A percentile compares a stretch with the other conserved stretches of the same genome.
Evolutionary conservation across 2,113 vertebrate species (phyloP).

Genomic region (Argyrosomus japonicus): DNA sequence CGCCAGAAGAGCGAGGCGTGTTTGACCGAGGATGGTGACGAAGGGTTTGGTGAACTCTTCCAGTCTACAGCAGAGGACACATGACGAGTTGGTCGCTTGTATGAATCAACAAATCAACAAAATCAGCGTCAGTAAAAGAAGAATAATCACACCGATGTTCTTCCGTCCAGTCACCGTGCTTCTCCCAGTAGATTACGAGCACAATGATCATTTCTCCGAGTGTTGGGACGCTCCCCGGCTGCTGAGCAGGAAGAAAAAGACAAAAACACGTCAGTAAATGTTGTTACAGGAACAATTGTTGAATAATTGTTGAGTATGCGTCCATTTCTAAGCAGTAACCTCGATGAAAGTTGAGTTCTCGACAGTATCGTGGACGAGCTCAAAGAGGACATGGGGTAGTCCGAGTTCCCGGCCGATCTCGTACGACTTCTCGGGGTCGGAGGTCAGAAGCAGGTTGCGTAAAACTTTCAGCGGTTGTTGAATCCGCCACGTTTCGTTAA

Average conservation of each 20-base stretch:
- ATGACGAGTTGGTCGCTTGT: background rate
- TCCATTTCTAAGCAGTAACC: conserved; percentile 78
- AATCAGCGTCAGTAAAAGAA: background rate
- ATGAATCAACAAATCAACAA: background rate
- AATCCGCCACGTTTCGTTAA: conserved; percentile 83
- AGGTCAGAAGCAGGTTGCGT: conserved; percentile 81
- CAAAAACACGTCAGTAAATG: background rate
- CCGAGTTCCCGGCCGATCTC: conserved; percentile 81
- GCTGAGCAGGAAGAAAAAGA: conserved; percentile 49
- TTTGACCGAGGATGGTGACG: conserved; percentile 69
- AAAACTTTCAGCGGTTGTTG: conserved; percentile 83
- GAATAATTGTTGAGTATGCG: background rate
- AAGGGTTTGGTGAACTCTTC: conserved; percentile 78
- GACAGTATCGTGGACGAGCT: conserved; percentile 82
- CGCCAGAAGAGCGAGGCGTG: conserved; percentile 65
- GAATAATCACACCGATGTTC: conserved; percentile 69
- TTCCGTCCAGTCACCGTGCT: conserved; percentile 68
- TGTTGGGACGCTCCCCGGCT: conserved; percentile 58
- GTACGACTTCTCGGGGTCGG: conserved; percentile 76
- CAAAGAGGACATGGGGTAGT: conserved; percentile 85
- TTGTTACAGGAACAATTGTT: background rate
- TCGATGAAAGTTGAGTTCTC: conserved; percentile 75
- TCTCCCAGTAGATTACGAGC: conserved; percentile 77
- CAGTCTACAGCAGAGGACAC: conserved; percentile 66
- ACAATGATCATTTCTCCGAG: conserved; percentile 74